Evolutionary conservation across 2,888 invertebrate species (phyloP), one percentile per base, ranked within the genome.

Genomic region (Oligia fasciuncula): DNA sequence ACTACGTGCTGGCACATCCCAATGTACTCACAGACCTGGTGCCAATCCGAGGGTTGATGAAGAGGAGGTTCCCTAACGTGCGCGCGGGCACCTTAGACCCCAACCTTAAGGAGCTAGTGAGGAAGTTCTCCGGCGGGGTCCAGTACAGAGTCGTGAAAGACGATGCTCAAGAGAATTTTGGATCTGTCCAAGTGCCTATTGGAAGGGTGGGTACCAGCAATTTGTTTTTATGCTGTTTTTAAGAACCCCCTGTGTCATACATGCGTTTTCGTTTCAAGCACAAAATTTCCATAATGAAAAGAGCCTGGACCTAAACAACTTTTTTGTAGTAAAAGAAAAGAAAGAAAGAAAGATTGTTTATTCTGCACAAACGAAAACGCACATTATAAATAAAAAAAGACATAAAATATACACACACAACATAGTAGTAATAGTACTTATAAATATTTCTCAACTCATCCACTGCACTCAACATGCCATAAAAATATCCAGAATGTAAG

Each of bases 21-120:
- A 98, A 98, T 91, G 98, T 99, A 83, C 93, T 98, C 72, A 97
- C 98, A 0, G 99, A 99, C 74, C 91, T 99, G 62, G 97, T 98
- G 2, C 97, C 97, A 0, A 96, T 99, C 78, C 97, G 98, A 84
- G 99, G 99, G 3, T 92, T 99, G 68, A 96, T 99, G 97, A 98
- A 98, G 90, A 97, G 96, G 83, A 97, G 97, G 89, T 98, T 98
- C 94, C 99, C 99, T 0, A 98, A 97, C 89, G 94, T 97, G 0
- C 93, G 97, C 90, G 86, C 90, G 63, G 98, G 98, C 63, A 98
- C 98, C 1, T 91, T 99, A 40, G 97, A 98, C 76, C 85, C 95
- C 1, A 97, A 99, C 93, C 93, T 99, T 0, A 93, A 92, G 0
- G 95, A 93, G 5, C 94, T 98, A 90, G 97, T 99, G 23, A 93